Evolutionary conservation across 2,888 invertebrate genomes (phyloP).

Genomic region (Callosobruchus maculatus): DNA sequence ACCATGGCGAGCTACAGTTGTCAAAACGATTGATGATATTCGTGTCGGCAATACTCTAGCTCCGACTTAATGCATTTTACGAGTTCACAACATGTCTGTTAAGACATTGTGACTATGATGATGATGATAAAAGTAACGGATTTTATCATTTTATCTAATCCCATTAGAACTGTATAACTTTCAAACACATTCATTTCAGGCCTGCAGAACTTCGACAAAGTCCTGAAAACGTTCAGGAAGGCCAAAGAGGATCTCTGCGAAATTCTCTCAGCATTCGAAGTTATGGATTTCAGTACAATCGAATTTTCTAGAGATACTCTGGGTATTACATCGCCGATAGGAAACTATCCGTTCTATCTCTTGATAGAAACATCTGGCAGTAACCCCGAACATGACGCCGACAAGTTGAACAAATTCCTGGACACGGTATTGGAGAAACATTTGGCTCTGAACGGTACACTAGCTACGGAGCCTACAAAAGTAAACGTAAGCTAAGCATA

Average conservation of each 20-base stretch:
- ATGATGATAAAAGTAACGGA: no score
- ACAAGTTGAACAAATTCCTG: constrained; percentile 77
- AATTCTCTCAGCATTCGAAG: constrained; percentile 92
- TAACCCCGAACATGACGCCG: constrained; percentile 75
- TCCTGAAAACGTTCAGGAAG: constrained; percentile 69
- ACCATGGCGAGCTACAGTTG: no score
- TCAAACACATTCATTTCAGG: constrained; percentile 50
- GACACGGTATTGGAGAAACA: constrained; percentile 66
- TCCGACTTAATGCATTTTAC: no score
- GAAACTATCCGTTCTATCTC: constrained; percentile 76
- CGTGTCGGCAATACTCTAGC: no score
- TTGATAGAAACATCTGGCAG: constrained; percentile 85
- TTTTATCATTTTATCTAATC: no score
- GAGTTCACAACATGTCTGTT: no score
- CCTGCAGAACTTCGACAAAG: constrained; percentile 70
- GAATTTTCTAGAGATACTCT: constrained; percentile 60
- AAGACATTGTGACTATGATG: no score
- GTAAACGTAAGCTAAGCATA: constrained; percentile 65
- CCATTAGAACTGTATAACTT: no score
- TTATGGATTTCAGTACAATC: constrained; percentile 78
- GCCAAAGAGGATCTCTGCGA: constrained; percentile 78
- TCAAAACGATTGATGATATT: no score
- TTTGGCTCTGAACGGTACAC: constrained; percentile 75
- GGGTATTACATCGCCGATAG: constrained; percentile 58
- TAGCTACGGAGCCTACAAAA: constrained; percentile 75